Conservation (phyloP, 2,113 vertebrate genomes). For the Agapornis roseicollis region DNA sequence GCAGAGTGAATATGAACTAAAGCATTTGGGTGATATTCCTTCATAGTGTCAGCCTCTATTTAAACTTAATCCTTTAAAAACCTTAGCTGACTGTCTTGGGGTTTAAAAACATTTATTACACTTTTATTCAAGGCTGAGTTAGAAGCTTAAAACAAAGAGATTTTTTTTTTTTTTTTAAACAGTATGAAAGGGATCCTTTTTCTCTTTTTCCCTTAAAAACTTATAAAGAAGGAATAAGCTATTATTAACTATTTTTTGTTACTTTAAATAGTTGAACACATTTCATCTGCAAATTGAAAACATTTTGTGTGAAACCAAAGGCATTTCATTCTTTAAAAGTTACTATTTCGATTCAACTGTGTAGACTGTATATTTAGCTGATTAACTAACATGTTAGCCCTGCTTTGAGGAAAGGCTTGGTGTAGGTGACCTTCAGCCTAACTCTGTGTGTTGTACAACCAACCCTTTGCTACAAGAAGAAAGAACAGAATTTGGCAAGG, state of each 20-base stretch:
- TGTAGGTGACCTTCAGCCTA: not conserved
- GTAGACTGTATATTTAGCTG: not conserved
- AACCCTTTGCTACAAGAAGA: not conserved
- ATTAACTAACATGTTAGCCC: not conserved
- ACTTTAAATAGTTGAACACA: not conserved
- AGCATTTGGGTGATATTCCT: constrained; percentile 60
- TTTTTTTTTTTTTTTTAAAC: not conserved
- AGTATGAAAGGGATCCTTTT: not conserved
- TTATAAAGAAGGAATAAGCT: not conserved
- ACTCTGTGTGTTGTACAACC: not conserved
- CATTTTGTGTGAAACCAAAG: accelerated
- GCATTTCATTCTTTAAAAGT: not conserved
- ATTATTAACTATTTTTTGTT: not conserved
- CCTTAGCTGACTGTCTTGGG: not conserved
- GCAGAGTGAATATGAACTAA: constrained; percentile 47
- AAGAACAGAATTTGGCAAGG: not conserved
- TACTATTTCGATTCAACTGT: not conserved
- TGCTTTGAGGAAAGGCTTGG: not conserved
- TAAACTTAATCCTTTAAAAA: constrained; percentile 22
- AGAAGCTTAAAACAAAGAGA: not conserved
- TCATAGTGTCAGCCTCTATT: not conserved
- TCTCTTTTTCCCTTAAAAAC: not conserved
- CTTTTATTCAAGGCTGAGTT: not conserved
- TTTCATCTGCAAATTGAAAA: not conserved
- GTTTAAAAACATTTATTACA: constrained; percentile 11